phyloP scores from a whole-genome alignment of 2,113 vertebrate species.

The Coregonus clupeaformis region DNA sequence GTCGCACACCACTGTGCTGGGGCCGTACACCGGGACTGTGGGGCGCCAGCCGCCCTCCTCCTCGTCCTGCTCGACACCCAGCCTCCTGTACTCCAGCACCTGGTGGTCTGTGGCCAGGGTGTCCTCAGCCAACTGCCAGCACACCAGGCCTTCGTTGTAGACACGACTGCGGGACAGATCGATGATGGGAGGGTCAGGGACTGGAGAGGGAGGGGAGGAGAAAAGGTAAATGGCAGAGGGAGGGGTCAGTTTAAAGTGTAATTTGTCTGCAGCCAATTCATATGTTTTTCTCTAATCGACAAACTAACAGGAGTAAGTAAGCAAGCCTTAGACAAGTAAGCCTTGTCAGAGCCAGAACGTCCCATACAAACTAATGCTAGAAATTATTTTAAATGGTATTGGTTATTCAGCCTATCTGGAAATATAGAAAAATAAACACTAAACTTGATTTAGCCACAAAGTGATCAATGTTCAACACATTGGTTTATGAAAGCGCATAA shows the following conservation, averaged over 20 bases:
- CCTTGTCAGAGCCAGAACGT: too few relatives aligned
- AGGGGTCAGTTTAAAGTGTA: neutral
- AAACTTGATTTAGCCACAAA: too few relatives aligned
- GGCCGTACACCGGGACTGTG: constrained; percentile 72
- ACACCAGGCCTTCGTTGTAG: constrained; percentile 87
- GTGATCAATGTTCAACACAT: too few relatives aligned
- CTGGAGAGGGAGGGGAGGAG: constrained; percentile 56
- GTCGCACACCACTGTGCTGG: constrained; percentile 78
- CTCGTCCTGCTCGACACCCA: constrained; percentile 50
- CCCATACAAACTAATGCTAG: too few relatives aligned
- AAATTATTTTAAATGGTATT: too few relatives aligned
- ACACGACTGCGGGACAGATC: constrained; percentile 82
- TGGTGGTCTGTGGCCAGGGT: constrained; percentile 82
- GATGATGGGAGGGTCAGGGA: constrained; percentile 87
- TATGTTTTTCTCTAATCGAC: too few relatives aligned
- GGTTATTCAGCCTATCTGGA: too few relatives aligned
- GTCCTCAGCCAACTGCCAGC: constrained; percentile 84
- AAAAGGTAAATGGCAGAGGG: neutral
- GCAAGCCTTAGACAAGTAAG: too few relatives aligned
- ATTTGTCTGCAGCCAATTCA: too few relatives aligned
- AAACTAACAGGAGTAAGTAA: too few relatives aligned
- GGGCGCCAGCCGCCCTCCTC: constrained; percentile 78
- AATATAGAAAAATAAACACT: too few relatives aligned
- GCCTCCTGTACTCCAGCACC: constrained; percentile 81
- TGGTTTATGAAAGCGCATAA: too few relatives aligned